Base-by-base conservation (phyloP, 1,140 invertebrate species). In the Lineus longissimus region DNA sequence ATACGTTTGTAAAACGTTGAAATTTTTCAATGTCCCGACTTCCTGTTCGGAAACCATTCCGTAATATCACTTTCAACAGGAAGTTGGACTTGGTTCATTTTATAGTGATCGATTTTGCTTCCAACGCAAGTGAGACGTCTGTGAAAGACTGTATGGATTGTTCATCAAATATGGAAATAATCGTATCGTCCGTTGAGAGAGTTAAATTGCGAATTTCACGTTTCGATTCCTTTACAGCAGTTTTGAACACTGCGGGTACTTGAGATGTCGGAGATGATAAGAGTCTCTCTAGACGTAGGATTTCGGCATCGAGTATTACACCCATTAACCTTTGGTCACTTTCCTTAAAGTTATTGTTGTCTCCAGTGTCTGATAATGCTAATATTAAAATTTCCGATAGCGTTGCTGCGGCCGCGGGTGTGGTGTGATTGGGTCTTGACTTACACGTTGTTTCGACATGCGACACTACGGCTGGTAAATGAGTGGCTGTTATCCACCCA, bases 131-230 rank as follows among this genome's bases (percentile, higher is more conserved):
- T 19, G 40, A 43, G 19, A 43, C 40, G 40, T 43, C 40, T n/a
- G 40, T 43, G 40, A 43, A 43, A 43, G 11, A 13, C 11, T 43
- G 40, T 19, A 19, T 43, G 11, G 40, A n/a, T n/a, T 13, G 40
- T 43, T 43, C 40, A 43, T 43, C 40, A 43, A 43, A 43, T 43
- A 43, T 43, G 19, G 40, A 43, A 43, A 43, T 43, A 43, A 43
- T 43, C 40, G 40, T 43, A 43, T 43, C 40, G 40, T 43, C 40
- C 19, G 40, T 43, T 43, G 40, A 43, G 40, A 43, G 40, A 43
- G 19, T 19, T 43, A 43, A 19, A 43, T 43, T 43, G 11, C 19
- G 40, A 43, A 43, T 43, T 43, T 43, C 40, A 43, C 40, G 40
- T 43, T 43, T 43, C 40, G 40, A 13, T 43, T 43, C 40, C 40